A percentile compares a stretch with the other conserved stretches of the same genome.
Conservation (phyloP, 2,888 invertebrate genomes). For the Toxonevra muliebris region DNA sequence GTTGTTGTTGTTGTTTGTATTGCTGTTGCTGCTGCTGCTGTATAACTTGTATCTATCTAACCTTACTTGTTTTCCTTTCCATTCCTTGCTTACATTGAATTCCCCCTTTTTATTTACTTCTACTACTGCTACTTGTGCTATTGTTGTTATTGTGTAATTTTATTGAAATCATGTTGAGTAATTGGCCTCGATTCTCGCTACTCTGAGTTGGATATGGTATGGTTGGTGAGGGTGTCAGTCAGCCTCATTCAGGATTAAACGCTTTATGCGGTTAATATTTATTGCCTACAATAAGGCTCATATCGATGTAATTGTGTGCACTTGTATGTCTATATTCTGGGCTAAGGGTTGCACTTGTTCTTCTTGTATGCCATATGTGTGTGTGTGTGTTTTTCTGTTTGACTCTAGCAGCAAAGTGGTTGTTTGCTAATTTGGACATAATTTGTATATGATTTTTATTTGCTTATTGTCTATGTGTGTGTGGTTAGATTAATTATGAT, state of each 20-base stretch:
- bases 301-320: slow-evolving; percentile 38
- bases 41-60: not conserved
- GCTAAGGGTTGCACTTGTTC: slow-evolving; percentile 6
- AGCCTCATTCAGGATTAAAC: slow-evolving; percentile 46
- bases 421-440: slow-evolving; percentile 61
- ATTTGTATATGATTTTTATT: slow-evolving; percentile 53
- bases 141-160: slow-evolving; percentile 54
- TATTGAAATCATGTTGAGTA: slow-evolving; percentile 64
- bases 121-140: slow-evolving; percentile 26
- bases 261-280: slow-evolving; percentile 63
- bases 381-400: not conserved
- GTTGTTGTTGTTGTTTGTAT: slow-evolving; percentile 58
- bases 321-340: slow-evolving; percentile 2
- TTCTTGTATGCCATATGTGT: not conserved
- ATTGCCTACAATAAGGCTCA: slow-evolving; percentile 51
- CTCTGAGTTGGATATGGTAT: slow-evolving; percentile 8
- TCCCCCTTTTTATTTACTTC: slow-evolving; percentile 32
- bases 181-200: slow-evolving; percentile 47
- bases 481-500: slow-evolving; percentile 50
- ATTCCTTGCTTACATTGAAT: slow-evolving; percentile 32
- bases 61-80: slow-evolving; percentile 7
- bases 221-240: not conserved
- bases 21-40: slow-evolving; percentile 36
- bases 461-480: not conserved
- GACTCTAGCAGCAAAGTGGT: slow-evolving; percentile 43